Evolutionary conservation across 2,888 invertebrate genomes (phyloP).

Genomic region (Gastrophysa polygoni): DNA sequence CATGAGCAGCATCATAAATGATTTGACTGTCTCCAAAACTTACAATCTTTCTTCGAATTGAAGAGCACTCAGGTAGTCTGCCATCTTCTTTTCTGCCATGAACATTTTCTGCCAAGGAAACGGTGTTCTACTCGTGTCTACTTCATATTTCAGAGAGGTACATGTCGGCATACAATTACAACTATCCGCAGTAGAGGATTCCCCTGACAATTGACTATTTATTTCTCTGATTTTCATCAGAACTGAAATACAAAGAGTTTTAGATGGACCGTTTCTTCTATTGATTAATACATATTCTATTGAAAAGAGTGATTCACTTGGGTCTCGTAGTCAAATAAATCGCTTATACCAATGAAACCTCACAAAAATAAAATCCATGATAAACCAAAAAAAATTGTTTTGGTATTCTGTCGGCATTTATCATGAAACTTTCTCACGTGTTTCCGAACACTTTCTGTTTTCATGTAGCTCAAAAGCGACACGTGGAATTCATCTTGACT

Average conservation of each 20-base stretch:
- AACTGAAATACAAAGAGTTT: not conserved
- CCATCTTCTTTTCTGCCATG: not conserved
- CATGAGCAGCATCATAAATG: too few relatives aligned
- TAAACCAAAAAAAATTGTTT: too few relatives aligned
- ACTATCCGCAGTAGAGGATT: not conserved
- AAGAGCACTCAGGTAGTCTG: not conserved
- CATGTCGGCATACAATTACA: not conserved
- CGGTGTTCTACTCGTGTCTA: not conserved
- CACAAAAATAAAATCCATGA: too few relatives aligned
- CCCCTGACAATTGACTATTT: not conserved
- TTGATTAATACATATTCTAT: not conserved
- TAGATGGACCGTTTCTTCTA: too few relatives aligned
- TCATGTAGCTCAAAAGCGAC: too few relatives aligned
- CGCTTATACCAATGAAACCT: too few relatives aligned
- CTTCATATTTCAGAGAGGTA: not conserved
- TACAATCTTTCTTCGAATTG: not conserved
- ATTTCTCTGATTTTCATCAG: not conserved
- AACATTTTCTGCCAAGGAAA: not conserved
- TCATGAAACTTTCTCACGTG: too few relatives aligned
- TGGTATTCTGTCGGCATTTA: too few relatives aligned
- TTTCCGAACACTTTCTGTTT: too few relatives aligned
- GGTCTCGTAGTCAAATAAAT: too few relatives aligned
- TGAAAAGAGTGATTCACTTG: too few relatives aligned
- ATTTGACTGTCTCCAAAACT: not conserved
- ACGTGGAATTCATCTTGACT: too few relatives aligned